Evolutionary conservation across 2,113 vertebrate species (phyloP).

Genomic region (Ailuropoda melanoleuca): DNA sequence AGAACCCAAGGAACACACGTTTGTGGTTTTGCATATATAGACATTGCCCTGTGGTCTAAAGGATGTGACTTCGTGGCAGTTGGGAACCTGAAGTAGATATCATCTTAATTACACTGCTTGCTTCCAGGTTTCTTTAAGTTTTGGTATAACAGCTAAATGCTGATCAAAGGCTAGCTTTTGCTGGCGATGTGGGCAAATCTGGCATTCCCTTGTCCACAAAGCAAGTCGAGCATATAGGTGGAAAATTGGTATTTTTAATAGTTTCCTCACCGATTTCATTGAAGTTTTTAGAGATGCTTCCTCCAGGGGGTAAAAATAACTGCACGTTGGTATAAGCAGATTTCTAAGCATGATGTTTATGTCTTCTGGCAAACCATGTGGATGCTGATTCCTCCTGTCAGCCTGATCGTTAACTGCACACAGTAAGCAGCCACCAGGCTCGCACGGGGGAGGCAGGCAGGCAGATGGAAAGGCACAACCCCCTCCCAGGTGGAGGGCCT

Average conservation of each 20-base stretch:
- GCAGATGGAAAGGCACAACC: background rate
- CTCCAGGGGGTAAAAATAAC: background rate
- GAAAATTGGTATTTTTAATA: background rate
- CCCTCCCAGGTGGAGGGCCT: background rate
- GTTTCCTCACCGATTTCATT: background rate
- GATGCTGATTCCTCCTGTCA: background rate
- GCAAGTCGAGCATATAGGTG: background rate
- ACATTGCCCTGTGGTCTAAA: conserved; percentile 46
- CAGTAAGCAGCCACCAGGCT: background rate
- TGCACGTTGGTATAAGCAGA: background rate
- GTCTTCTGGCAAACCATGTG: background rate
- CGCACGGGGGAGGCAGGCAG: background rate
- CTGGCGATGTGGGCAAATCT: background rate
- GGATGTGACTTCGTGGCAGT: background rate
- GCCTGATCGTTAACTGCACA: background rate
- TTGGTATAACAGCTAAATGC: background rate
- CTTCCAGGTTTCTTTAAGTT: background rate
- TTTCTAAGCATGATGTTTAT: background rate
- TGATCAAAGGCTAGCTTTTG: background rate
- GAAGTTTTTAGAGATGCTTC: background rate
- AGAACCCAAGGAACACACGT: background rate
- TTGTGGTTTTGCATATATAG: background rate
- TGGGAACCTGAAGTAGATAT: background rate
- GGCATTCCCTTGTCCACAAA: background rate
- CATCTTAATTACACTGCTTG: background rate